Evolutionary conservation across 1,140 invertebrate species (phyloP).

Genomic region (Steinernema khuongi): DNA sequence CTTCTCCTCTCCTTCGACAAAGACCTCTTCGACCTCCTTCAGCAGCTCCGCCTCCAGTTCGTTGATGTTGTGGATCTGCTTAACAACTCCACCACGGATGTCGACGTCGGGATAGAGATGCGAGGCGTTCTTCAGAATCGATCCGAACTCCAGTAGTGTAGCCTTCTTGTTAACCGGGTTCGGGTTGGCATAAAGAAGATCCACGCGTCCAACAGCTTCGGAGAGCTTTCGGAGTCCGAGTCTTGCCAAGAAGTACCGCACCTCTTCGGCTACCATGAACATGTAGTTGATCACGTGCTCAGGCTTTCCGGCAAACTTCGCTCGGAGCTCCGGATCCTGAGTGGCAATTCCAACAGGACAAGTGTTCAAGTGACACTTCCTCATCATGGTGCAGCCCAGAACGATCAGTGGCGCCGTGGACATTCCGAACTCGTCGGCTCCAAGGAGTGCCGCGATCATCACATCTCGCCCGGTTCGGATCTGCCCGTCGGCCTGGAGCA

Average conservation of each 20-base stretch:
- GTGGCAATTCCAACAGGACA: constrained; percentile 98
- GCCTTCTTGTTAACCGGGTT: constrained; percentile 72
- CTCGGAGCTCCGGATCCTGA: constrained; percentile 82
- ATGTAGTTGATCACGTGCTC: constrained; percentile 96
- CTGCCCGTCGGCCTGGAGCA: constrained; percentile 90
- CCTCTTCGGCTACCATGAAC: constrained; percentile 94
- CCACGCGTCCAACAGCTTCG: constrained; percentile 87
- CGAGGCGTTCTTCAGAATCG: constrained; percentile 80
- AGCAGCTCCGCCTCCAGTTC: constrained; percentile 44
- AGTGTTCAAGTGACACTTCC: constrained; percentile 97
- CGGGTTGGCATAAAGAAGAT: constrained; percentile 67
- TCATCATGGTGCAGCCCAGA: constrained; percentile 97
- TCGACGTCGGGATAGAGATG: constrained; percentile 80
- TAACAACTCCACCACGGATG: constrained; percentile 79
- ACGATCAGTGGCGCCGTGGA: constrained; percentile 94
- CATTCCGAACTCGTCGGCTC: constrained; percentile 90
- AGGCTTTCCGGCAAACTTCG: constrained; percentile 93
- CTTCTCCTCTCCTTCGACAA: constrained; percentile 55
- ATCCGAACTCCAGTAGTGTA: constrained; percentile 74
- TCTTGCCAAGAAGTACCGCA: constrained; percentile 72
- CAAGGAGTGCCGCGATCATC: constrained; percentile 85
- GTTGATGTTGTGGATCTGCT: constrained; percentile 59
- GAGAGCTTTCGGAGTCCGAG: constrained; percentile 81
- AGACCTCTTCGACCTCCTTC: constrained; percentile 41
- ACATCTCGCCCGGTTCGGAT: constrained; percentile 89